Base-by-base conservation (phyloP, 2,888 invertebrate species). In the Drosophila antonietae region DNA sequence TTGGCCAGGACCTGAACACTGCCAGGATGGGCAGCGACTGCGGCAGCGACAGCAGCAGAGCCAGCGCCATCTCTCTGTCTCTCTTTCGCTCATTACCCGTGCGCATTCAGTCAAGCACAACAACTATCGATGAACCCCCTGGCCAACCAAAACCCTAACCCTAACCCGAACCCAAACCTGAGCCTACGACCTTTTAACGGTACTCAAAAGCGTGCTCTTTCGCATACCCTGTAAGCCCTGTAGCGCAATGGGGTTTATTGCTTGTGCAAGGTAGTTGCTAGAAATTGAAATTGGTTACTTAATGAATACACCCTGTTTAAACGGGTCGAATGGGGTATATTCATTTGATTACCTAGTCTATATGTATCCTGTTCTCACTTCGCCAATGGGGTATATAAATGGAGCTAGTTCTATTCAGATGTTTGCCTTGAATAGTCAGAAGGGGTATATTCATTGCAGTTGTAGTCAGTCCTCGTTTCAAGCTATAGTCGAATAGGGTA, bases 41-140 rank as follows among this genome's bases (percentile, higher is more conserved):
- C 6, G 33, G 43, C 52, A 39, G 62, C 31, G n/a, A 4, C 33
- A 10, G 31, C 43, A 20, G 49, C 28, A 53, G 52, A 14, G 52
- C 33, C 46, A 35, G 47, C 15, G 44, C 61, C 64, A 60, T 67
- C 64, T 59, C 69, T 61, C 53, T 72, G 77, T 55, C 63, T 28
- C 47, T 10, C 33, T n/a, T 57, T 59, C 66, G 56, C 61, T 78
- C 75, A 76, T 80, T 86, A 82, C 76, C 78, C 79, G 71, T 89
- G 89, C 88, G 91, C 91, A 77, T 33, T 77, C 83, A 91, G 86
- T 90, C 83, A 91, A 83, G 89, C 90, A 83, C 79, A 87, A 83
- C 68, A 56, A 39, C 71, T 70, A 68, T 77, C 62, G 68, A 73
- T 61, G 77, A 63, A 37, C 63, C 44, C 58, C 52, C 5, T 1